Base-by-base conservation (phyloP, 2,113 vertebrate species). In the Solea solea region DNA sequence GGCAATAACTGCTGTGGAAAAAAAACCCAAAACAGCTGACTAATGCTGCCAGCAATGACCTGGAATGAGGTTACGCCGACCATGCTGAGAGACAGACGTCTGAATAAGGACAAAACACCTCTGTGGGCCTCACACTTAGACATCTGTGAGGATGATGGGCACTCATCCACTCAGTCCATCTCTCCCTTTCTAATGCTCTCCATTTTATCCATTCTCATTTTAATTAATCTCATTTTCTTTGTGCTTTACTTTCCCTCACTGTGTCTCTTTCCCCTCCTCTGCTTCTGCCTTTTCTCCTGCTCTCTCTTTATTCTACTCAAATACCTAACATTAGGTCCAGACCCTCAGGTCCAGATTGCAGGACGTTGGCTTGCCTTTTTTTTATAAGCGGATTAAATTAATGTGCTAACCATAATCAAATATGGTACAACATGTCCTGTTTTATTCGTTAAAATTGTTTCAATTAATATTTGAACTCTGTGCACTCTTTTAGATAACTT, bases 311-410 rank as follows among this genome's bases (percentile, higher is more conserved):
- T 14, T 48, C 45, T 34, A 34, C 34, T 14, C 12, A 61, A 86
- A 84, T 76, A 83, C 83, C 71, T 64, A 68, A 86, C 80, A 87
- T 89, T 82, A 90, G 34, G 34, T 90, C 88, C 87, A 61, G 84
- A 78, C 90, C 82, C 77, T 88, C 69, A 78, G 76, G 84, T 82
- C 64, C 68, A 66, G 84, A 86, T 34, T 4, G 64, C 70, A 80
- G 73, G 65, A 57, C 56, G 61, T 83, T 70, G 67, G 75, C 73
- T 6, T 4, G 28, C 45, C 80, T 14, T 28, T 70, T 72, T 34
- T 34, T 85, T 55, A 72, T 45, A 61, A 46, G 60, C 34, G 71
- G 81, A 85, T 85, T 86, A 84, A 83, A 21, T 21, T 21, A 21
- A 21, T 21, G 21, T 21, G 21, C 21, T 21, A 21, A 21, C 21